These are phyloP conservation scores for Margarornis squamiger DNA, from an alignment of 2,797 vertebrate species.

Conservation along the genomic window DNA sequence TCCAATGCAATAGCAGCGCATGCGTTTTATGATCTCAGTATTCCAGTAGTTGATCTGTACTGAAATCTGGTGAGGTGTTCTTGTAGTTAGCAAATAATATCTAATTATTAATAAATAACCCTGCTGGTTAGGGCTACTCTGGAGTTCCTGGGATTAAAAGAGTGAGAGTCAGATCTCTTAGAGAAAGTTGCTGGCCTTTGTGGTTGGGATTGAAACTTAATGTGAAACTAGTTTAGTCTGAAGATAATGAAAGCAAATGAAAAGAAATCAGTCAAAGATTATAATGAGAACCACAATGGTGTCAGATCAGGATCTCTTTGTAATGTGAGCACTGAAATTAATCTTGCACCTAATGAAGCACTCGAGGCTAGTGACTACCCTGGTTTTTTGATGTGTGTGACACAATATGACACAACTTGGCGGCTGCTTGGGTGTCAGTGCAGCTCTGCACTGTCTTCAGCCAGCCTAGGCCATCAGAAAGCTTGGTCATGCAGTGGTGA, in stretches of 20 bases:
- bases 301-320: not conserved
- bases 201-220: not conserved
- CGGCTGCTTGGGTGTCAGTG: not conserved
- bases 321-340: not conserved
- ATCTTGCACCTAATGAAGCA: not conserved
- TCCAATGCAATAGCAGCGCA: too few species aligned
- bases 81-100: not conserved
- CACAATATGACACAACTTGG: not conserved
- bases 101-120: too few species aligned
- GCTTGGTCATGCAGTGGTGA: not conserved
- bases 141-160: not conserved
- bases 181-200: not conserved
- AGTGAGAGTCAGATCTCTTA: not conserved
- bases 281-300: not conserved
- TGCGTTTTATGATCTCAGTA: not conserved
- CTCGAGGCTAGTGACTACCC: not conserved
- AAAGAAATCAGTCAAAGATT: not conserved
- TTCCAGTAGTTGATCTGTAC: not conserved
- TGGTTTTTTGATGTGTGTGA: not conserved
- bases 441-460: not conserved
- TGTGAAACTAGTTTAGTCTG: not conserved
- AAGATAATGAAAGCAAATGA: not conserved
- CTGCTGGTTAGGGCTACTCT: not conserved
- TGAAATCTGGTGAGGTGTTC: not conserved
- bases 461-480: not conserved